Conservation (phyloP, 1,140 invertebrate species). For the Heliconius hermathena region DNA sequence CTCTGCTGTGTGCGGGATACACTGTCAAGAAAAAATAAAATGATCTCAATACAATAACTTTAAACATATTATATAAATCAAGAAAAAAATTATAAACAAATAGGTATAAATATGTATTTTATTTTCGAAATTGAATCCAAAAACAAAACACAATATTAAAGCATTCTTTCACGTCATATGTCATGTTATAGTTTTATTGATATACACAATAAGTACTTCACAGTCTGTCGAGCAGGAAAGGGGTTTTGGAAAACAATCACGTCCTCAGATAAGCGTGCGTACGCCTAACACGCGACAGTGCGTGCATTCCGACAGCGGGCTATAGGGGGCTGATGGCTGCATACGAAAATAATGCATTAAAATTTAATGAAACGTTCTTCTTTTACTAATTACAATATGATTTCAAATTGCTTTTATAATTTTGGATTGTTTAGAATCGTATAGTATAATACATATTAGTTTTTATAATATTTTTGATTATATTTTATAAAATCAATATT, state of each 20-base stretch:
- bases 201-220: constrained; percentile 1
- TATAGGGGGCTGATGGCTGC: constrained; percentile 32
- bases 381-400: neutral
- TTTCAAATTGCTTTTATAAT: too few relatives aligned
- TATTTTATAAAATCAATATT: too few relatives aligned
- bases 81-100: neutral
- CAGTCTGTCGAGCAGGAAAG: constrained; percentile 21
- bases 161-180: too few relatives aligned
- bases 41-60: too few relatives aligned
- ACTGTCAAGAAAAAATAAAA: too few relatives aligned
- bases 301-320: constrained; percentile 36
- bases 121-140: neutral
- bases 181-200: neutral
- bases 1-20: too few relatives aligned
- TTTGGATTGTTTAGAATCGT: too few relatives aligned
- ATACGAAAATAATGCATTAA: neutral
- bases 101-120: neutral
- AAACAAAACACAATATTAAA: too few relatives aligned
- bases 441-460: too few relatives aligned
- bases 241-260: constrained; percentile 50
- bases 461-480: too few relatives aligned
- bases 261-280: constrained; percentile 43
- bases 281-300: constrained; percentile 47
- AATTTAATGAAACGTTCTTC: neutral
- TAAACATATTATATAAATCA: too few relatives aligned